phyloP scores from a whole-genome alignment of 2,113 vertebrate genomes.

The Sakesphorus luctuosus region DNA sequence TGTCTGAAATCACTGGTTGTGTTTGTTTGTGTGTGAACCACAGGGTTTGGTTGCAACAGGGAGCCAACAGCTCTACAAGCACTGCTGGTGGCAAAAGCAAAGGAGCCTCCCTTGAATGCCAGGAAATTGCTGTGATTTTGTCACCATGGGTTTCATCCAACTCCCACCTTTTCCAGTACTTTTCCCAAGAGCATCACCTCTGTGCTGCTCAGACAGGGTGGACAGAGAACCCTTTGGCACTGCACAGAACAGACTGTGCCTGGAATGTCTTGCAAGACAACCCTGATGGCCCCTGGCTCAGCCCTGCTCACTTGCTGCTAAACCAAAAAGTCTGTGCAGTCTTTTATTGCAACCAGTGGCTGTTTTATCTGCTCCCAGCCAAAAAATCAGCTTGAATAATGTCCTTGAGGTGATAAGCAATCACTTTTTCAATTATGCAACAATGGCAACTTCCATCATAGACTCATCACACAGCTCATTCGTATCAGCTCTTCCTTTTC shows the following conservation, averaged over 20 bases:
- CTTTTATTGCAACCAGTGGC: not conserved
- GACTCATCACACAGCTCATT: not conserved
- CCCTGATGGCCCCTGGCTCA: not conserved
- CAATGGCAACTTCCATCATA: not conserved
- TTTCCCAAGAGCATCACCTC: not conserved
- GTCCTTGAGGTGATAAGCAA: not conserved
- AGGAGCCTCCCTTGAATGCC: not conserved
- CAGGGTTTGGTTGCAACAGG: not conserved
- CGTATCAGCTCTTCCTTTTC: not conserved
- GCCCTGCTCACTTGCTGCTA: not conserved
- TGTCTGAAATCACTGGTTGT: not conserved
- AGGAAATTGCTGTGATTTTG: not conserved
- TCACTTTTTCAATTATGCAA: not conserved
- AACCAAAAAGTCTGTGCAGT: not conserved
- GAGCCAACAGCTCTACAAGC: not conserved
- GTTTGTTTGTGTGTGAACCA: not conserved
- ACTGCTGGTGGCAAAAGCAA: not conserved
- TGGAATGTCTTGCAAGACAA: too few species aligned
- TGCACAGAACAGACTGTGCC: not conserved
- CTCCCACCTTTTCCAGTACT: not conserved
- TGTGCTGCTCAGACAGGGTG: not conserved
- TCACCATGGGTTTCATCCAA: not conserved
- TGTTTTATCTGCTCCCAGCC: not conserved
- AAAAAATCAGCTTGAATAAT: not conserved
- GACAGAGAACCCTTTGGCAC: not conserved